Conservation (phyloP, 2,113 vertebrate genomes). For the Centropus bengalensis region DNA sequence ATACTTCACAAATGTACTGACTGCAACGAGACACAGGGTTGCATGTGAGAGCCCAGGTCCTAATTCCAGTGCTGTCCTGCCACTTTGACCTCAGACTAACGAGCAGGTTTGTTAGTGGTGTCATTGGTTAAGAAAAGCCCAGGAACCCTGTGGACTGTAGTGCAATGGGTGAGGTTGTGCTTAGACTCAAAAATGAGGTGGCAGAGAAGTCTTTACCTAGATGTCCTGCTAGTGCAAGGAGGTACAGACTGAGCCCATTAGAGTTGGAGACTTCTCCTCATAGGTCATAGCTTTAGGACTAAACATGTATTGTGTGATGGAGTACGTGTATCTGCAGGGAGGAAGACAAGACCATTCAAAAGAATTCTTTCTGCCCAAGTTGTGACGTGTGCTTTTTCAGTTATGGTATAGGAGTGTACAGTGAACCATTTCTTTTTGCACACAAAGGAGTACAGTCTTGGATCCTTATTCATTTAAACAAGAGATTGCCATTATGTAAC, state of each 20-base stretch:
- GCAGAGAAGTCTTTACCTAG: not conserved
- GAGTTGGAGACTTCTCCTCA: not conserved
- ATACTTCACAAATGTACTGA: not conserved
- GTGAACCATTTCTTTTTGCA: not conserved
- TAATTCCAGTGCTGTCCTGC: not conserved
- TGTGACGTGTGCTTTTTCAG: too few relatives aligned
- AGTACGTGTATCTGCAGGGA: not conserved
- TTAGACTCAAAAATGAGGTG: not conserved
- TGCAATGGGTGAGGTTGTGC: not conserved
- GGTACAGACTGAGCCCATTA: not conserved
- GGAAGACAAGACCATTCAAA: not conserved
- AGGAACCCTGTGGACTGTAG: not conserved
- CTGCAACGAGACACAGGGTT: not conserved
- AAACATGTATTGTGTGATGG: rapidly evolving
- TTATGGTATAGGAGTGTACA: not conserved
- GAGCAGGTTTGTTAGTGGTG: not conserved
- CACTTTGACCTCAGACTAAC: not conserved
- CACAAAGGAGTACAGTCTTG: too few relatives aligned
- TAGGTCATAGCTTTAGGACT: not conserved
- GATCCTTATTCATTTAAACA: not conserved
- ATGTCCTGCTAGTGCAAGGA: not conserved
- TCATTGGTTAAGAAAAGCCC: not conserved
- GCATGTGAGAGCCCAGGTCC: not conserved
- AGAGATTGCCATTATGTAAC: not conserved
- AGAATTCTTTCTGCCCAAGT: not conserved